A percentile compares a stretch with the other conserved stretches of the same genome.
These are phyloP conservation scores for Nettapus auritus DNA, from an alignment of 2,113 vertebrate species.

Conservation along the genomic window DNA sequence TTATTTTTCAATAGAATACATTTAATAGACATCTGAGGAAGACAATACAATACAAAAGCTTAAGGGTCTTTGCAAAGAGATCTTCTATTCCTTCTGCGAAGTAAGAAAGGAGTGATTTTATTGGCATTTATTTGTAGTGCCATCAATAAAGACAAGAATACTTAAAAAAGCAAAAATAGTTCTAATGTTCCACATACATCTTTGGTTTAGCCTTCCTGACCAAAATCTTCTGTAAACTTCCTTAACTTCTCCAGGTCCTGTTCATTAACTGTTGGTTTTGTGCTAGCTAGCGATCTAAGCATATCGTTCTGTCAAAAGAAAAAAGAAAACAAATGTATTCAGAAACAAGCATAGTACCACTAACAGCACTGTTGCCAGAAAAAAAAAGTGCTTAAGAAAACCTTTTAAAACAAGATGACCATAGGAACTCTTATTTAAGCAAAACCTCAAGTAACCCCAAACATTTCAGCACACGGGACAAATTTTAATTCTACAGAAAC, in stretches of 20 bases:
- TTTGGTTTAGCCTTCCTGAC: conserved; percentile 92
- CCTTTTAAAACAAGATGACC: not conserved
- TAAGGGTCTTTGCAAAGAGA: conserved; percentile 53
- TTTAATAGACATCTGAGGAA: conserved; percentile 70
- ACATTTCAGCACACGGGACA: not conserved
- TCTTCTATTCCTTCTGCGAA: conserved; percentile 45
- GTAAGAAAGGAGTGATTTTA: conserved; percentile 56
- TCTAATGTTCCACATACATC: not conserved
- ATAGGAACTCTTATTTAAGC: not conserved
- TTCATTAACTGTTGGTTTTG: conserved; percentile 96
- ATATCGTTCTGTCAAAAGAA: conserved; percentile 85
- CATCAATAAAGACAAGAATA: conserved; percentile 60
- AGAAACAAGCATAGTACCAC: not conserved
- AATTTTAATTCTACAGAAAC: not conserved
- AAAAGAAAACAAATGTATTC: not conserved
- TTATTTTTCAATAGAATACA: conserved; percentile 64
- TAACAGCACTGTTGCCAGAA: not conserved
- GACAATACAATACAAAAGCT: conserved; percentile 66
- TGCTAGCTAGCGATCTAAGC: conserved; percentile 85
- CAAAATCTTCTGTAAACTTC: conserved; percentile 99
- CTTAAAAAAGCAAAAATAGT: conserved; percentile 30
- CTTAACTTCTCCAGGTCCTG: conserved; percentile 93
- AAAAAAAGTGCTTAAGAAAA: not conserved
- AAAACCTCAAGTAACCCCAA: not conserved
- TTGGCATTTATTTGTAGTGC: conserved; percentile 69